Evolutionary conservation across 2,797 vertebrate genomes (phyloP).

Genomic region (Pitangus sulphuratus): DNA sequence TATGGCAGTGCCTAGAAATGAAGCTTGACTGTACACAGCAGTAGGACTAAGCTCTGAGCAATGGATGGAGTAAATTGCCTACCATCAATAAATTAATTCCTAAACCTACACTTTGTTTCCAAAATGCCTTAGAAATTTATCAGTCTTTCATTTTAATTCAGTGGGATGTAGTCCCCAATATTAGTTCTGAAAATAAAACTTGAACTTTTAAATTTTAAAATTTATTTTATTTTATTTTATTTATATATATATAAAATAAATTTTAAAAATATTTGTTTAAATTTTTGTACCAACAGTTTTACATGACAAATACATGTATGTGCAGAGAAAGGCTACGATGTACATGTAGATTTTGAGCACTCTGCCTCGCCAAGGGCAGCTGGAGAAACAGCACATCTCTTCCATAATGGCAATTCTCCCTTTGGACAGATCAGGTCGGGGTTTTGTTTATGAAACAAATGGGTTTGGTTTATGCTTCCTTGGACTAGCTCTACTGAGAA

Average conservation of each 20-base stretch:
- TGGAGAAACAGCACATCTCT: not conserved
- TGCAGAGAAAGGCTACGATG: not conserved
- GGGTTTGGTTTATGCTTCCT: not conserved
- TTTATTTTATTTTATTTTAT: too few species aligned
- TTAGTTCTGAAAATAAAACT: too few species aligned
- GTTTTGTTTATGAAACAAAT: not conserved
- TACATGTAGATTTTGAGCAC: not conserved
- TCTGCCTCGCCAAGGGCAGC: not conserved
- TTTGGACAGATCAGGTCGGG: fast-evolving
- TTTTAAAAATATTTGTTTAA: not conserved
- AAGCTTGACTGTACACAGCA: not conserved
- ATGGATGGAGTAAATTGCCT: not conserved
- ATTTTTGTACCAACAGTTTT: not conserved
- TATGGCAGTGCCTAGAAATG: not conserved
- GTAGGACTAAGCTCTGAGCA: not conserved
- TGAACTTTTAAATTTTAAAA: too few species aligned
- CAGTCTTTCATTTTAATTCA: not conserved
- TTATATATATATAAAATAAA: too few species aligned
- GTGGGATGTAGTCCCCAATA: not conserved
- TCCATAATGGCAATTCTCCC: not conserved
- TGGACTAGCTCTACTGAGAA: not conserved
- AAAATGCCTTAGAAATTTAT: not conserved
- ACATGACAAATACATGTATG: not conserved
- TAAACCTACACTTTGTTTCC: not conserved
- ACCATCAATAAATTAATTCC: not conserved